Evolutionary conservation across 2,113 vertebrate species (phyloP).

Genomic region (Cyrtonyx montezumae): DNA sequence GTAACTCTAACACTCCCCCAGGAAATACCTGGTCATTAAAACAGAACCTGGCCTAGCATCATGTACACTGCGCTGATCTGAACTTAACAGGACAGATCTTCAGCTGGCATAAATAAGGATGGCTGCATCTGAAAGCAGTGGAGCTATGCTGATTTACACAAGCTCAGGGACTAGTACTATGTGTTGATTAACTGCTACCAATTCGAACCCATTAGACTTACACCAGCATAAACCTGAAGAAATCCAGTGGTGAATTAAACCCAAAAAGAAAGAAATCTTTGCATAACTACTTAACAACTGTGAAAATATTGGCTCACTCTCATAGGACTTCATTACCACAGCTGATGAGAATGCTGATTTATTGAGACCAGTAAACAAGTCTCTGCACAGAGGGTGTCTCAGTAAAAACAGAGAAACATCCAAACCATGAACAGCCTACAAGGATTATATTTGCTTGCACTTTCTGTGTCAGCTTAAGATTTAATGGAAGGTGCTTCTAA

Average conservation of each 20-base stretch:
- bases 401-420: neutral
- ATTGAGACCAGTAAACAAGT: conserved; percentile 48
- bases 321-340: conserved; percentile 30
- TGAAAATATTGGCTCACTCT: conserved; percentile 19
- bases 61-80: neutral
- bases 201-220: conserved; percentile 56
- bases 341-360: conserved; percentile 63
- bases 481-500: conserved; percentile 10
- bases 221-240: conserved; percentile 5
- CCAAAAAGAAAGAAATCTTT: conserved; percentile 39
- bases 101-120: neutral
- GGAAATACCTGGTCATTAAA: neutral
- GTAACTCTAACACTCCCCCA: conserved; percentile 7
- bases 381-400: neutral
- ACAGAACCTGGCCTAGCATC: neutral
- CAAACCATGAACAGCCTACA: neutral
- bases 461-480: neutral
- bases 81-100: neutral
- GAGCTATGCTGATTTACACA: conserved; percentile 29
- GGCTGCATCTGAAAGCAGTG: neutral
- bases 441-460: neutral
- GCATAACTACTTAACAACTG: conserved; percentile 9
- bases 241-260: conserved; percentile 43
- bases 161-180: neutral
- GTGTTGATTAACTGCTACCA: conserved; percentile 44